Conservation (phyloP, 1,140 invertebrate species). For the Probaryconus sp. region DNA sequence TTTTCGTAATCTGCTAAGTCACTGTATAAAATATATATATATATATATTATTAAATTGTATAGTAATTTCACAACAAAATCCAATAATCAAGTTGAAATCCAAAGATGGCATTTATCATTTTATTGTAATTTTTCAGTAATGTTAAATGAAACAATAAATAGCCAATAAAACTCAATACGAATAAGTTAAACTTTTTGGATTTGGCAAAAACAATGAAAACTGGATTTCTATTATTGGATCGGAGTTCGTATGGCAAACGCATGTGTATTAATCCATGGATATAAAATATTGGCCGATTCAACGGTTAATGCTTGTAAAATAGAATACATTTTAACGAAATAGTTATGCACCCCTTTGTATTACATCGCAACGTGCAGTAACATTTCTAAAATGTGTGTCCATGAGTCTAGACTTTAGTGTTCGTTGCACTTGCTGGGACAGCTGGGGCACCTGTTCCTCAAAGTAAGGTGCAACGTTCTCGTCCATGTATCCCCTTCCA, state of each 20-base stretch:
- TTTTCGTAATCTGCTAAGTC: slow-evolving; percentile 57
- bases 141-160: too few species aligned
- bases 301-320: slow-evolving; percentile 65
- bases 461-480: slow-evolving; percentile 72
- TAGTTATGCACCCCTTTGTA: slow-evolving; percentile 72
- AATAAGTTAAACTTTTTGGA: too few species aligned
- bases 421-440: slow-evolving; percentile 74
- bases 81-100: too few species aligned
- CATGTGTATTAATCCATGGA: slow-evolving; percentile 37
- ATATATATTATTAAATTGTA: too few species aligned
- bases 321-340: slow-evolving; percentile 65
- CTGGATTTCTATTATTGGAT: too few species aligned
- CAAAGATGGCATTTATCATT: too few species aligned
- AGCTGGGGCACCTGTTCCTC: slow-evolving; percentile 74
- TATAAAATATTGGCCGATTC: slow-evolving; percentile 60
- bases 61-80: too few species aligned
- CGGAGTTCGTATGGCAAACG: slow-evolving; percentile 3
- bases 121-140: too few species aligned
- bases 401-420: slow-evolving; percentile 64
- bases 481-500: slow-evolving; percentile 54
- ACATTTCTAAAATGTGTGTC: slow-evolving; percentile 69
- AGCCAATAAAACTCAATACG: too few species aligned
- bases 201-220: too few species aligned
- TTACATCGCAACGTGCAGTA: slow-evolving; percentile 59
- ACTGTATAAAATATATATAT: slow-evolving; percentile 15